Conservation (phyloP, 1,140 invertebrate species). For the Proctacanthus coquilletti region DNA sequence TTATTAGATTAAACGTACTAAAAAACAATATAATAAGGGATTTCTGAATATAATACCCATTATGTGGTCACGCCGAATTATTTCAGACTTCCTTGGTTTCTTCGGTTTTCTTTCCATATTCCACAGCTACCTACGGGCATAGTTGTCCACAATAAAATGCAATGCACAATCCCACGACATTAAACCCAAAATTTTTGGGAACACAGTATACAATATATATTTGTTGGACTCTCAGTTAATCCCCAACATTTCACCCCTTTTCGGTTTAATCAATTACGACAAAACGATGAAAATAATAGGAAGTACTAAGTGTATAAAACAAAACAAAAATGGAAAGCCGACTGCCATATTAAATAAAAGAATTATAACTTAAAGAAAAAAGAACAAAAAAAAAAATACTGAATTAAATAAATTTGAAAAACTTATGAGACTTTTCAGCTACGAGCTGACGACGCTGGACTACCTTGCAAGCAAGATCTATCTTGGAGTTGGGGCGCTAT, state of each 20-base stretch:
- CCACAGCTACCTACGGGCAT: too few relatives aligned
- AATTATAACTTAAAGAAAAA: not conserved
- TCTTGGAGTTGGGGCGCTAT: slow-evolving; percentile 19
- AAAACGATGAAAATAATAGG: not conserved
- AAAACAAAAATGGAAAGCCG: slow-evolving; percentile 3
- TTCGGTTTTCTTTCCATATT: too few relatives aligned
- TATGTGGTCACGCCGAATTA: too few relatives aligned
- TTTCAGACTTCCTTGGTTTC: too few relatives aligned
- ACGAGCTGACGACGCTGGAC: not conserved
- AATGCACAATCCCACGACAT: not conserved
- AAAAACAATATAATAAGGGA: too few relatives aligned
- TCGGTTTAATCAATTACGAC: not conserved
- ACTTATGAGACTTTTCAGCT: too few relatives aligned
- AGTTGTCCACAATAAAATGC: too few relatives aligned
- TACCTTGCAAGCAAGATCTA: slow-evolving; percentile 1
- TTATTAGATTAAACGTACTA: too few relatives aligned
- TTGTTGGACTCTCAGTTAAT: not conserved
- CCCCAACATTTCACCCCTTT: not conserved
- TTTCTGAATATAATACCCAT: too few relatives aligned
- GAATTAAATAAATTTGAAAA: slow-evolving; percentile 3
- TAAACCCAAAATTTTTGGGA: not conserved
- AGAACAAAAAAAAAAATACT: slow-evolving; percentile 4
- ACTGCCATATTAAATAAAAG: slow-evolving; percentile 4
- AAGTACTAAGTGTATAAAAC: slow-evolving; percentile 3
- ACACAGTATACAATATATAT: not conserved